Percentiles rank a stretch among this genome's conserved stretches.
These are phyloP conservation scores for Machaerirhynchus nigripectus DNA, from an alignment of 2,113 vertebrate genomes.

Conservation along the genomic window DNA sequence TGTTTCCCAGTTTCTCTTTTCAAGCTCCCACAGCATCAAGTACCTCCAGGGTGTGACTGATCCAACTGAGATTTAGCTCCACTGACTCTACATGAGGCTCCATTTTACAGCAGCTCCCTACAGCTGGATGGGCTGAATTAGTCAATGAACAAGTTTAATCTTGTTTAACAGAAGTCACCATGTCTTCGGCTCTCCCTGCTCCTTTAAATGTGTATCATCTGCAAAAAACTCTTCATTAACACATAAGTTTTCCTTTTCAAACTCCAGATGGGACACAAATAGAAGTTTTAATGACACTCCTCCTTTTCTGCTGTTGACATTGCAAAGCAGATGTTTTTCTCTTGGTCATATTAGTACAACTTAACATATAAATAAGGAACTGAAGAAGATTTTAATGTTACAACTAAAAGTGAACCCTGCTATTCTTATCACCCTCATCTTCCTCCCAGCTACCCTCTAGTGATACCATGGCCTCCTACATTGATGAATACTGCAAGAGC, in stretches of 20 bases:
- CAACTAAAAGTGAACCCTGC: neutral
- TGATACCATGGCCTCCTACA: conserved; percentile 52
- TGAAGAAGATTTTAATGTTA: neutral
- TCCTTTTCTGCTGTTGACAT: neutral
- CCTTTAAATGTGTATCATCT: neutral
- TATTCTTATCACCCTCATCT: conserved; percentile 27
- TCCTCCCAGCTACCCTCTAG: conserved; percentile 21
- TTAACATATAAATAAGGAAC: neutral
- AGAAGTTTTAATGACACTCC: neutral
- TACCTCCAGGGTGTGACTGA: neutral
- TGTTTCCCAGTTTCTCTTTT: neutral
- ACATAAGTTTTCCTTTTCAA: neutral
- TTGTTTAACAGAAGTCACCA: neutral
- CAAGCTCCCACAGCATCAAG: neutral
- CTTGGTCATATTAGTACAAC: neutral
- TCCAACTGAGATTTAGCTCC: neutral
- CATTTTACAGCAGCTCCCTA: neutral
- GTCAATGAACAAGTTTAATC: neutral
- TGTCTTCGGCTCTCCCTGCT: neutral
- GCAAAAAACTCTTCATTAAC: neutral
- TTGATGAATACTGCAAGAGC: neutral
- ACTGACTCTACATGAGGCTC: neutral
- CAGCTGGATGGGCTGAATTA: neutral
- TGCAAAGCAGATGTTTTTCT: neutral
- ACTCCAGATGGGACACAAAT: neutral